Evolutionary conservation across 2,113 vertebrate species (phyloP).

Genomic region (Channa maculata): DNA sequence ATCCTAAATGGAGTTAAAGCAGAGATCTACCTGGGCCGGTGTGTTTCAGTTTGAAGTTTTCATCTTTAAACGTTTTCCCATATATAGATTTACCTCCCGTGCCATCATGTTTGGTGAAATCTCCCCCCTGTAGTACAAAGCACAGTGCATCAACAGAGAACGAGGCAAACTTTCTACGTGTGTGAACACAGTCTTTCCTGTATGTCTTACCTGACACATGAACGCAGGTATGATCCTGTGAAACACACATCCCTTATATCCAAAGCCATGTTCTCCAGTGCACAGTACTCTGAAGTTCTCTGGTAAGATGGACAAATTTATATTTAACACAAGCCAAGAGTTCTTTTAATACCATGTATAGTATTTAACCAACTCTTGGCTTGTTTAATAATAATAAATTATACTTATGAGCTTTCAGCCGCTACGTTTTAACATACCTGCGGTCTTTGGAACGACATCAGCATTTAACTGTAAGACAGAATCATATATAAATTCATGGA

Average conservation of each 20-base stretch:
- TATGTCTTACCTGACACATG: slow-evolving; percentile 93
- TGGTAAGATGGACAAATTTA: slow-evolving; percentile 52
- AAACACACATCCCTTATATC: slow-evolving; percentile 94
- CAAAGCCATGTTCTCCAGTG: slow-evolving; percentile 93
- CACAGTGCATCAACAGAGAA: neutral
- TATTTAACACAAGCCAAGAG: neutral
- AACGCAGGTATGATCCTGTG: slow-evolving; percentile 94
- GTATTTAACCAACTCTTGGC: no score
- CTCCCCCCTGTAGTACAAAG: slow-evolving; percentile 87
- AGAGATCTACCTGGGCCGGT: slow-evolving; percentile 85
- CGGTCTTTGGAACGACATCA: slow-evolving; percentile 93
- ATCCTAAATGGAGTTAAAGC: neutral
- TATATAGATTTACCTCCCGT: slow-evolving; percentile 97
- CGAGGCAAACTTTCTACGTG: neutral
- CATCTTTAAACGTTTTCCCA: slow-evolving; percentile 92
- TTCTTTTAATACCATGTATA: no score
- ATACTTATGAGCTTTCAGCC: no score
- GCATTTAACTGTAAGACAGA: slow-evolving; percentile 86
- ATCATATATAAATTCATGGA: neutral
- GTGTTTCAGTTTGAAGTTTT: slow-evolving; percentile 95
- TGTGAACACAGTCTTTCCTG: neutral
- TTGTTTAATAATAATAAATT: no score
- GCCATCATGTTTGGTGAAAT: slow-evolving; percentile 94
- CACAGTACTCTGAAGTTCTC: slow-evolving; percentile 95
- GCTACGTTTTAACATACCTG: slow-evolving; percentile 81